phyloP scores from a whole-genome alignment of 1,140 invertebrate species.

The Scaptomyza pallida region DNA sequence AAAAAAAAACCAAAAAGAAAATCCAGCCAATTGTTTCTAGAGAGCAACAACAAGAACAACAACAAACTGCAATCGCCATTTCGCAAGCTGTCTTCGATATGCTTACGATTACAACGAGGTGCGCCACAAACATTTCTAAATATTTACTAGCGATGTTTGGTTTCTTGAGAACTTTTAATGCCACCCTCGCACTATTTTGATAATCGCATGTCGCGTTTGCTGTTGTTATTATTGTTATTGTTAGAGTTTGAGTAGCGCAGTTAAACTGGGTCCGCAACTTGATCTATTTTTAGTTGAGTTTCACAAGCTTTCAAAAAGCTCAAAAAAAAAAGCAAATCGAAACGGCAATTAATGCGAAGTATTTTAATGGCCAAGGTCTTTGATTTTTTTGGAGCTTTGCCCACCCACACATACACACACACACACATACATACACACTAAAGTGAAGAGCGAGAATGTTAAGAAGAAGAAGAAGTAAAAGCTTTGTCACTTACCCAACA shows the following conservation, averaged over 20 bases:
- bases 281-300: conserved; percentile 47
- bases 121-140: too few species aligned
- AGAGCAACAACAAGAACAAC: conserved; percentile 20
- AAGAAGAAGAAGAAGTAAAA: neutral
- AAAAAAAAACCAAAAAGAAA: conserved; percentile 28
- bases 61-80: conserved; percentile 32
- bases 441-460: neutral
- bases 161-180: neutral
- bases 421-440: conserved; percentile 2
- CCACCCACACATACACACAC: conserved; percentile 30
- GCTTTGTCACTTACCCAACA: conserved; percentile 43
- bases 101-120: conserved; percentile 22
- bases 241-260: conserved; percentile 30
- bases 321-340: conserved; percentile 19
- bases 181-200: conserved; percentile 29
- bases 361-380: conserved; percentile 33
- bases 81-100: conserved; percentile 32
- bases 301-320: conserved; percentile 35
- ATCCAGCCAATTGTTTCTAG: conserved; percentile 44
- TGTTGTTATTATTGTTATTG: conserved; percentile 26
- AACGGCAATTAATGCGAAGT: conserved; percentile 30
- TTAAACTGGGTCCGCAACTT: conserved; percentile 44
- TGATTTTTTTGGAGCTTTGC: conserved; percentile 9
- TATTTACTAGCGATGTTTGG: too few species aligned
- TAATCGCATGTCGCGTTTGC: conserved; percentile 17